phyloP scores from a whole-genome alignment of 2,888 invertebrate genomes.

The Caenorhabditis parvicauda region DNA sequence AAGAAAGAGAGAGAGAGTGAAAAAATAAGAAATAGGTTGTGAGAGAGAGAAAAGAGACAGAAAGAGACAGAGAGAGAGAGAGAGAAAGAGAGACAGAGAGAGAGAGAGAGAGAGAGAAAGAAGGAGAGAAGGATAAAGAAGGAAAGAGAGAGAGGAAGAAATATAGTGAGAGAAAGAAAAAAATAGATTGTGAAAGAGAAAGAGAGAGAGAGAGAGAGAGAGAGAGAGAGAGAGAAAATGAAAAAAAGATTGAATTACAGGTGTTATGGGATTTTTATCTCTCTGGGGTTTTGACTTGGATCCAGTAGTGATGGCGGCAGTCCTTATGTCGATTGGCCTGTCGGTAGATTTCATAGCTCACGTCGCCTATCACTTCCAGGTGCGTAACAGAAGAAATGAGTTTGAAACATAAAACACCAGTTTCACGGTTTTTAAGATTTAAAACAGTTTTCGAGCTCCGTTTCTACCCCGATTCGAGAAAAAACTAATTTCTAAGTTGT shows the following conservation, averaged over 20 bases:
- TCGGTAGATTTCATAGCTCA: conserved; percentile 62
- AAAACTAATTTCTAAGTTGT: neutral
- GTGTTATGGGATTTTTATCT: conserved; percentile 59
- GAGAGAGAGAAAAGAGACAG: too few relatives aligned
- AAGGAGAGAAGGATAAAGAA: too few relatives aligned
- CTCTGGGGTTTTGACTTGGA: conserved; percentile 59
- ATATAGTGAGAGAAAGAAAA: neutral
- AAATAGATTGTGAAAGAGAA: neutral
- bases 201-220: neutral
- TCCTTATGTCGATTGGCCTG: conserved; percentile 61
- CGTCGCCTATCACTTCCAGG: conserved; percentile 60
- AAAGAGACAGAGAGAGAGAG: too few relatives aligned
- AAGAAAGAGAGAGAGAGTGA: too few relatives aligned
- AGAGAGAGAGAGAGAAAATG: too few relatives aligned
- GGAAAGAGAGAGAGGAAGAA: too few relatives aligned
- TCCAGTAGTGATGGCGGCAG: conserved; percentile 60
- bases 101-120: neutral
- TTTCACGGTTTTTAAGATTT: too few relatives aligned
- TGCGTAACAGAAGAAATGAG: conserved; percentile 14
- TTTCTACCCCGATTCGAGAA: neutral
- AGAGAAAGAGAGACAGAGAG: too few relatives aligned
- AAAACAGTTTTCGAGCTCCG: neutral
- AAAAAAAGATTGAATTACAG: too few relatives aligned
- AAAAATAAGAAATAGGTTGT: too few relatives aligned
- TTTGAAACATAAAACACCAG: too few relatives aligned